Percentiles rank a stretch among this genome's conserved stretches.
These are phyloP conservation scores for Agelas oroides DNA, from an alignment of 37 sponge, comb jelly and placozoan species.

Conservation along the genomic window DNA sequence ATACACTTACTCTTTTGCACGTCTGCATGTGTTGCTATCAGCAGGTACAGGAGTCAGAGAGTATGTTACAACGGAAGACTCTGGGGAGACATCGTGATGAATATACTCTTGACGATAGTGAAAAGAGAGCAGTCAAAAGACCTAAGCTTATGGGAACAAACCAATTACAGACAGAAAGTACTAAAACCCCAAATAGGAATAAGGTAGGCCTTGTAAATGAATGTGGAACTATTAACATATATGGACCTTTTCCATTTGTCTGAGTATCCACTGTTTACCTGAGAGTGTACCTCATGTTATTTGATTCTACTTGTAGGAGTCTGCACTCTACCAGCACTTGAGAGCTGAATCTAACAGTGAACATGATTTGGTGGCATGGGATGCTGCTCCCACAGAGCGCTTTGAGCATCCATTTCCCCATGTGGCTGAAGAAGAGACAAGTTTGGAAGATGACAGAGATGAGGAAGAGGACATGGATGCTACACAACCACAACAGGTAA, in stretches of 20 bases:
- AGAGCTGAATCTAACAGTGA: conserved; percentile 15
- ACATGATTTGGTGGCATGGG: conserved; percentile 49
- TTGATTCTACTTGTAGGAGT: neutral
- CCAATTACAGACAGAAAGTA: neutral
- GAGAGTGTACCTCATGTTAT: too few species aligned
- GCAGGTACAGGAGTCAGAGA: too few species aligned
- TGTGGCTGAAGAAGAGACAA: conserved; percentile 24
- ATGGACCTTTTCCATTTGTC: too few species aligned
- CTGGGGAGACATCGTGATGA: too few species aligned
- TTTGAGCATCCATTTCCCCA: neutral
- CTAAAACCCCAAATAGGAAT: too few species aligned
- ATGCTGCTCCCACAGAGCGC: conserved; percentile 14
- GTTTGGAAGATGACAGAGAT: neutral
- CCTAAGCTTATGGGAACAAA: conserved; percentile 30
- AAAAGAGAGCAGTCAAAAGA: conserved; percentile 8
- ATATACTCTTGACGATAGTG: neutral
- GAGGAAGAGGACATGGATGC: conserved; percentile 34
- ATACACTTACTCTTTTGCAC: too few species aligned
- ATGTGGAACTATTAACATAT: neutral
- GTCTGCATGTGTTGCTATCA: too few species aligned
- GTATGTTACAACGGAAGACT: too few species aligned
- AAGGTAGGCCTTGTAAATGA: too few species aligned
- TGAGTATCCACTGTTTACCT: too few species aligned
- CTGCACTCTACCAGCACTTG: conserved; percentile 39
- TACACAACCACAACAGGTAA: too few species aligned